phyloP scores from a whole-genome alignment of 2,888 invertebrate species.

The Tryphoninae sp. region DNA sequence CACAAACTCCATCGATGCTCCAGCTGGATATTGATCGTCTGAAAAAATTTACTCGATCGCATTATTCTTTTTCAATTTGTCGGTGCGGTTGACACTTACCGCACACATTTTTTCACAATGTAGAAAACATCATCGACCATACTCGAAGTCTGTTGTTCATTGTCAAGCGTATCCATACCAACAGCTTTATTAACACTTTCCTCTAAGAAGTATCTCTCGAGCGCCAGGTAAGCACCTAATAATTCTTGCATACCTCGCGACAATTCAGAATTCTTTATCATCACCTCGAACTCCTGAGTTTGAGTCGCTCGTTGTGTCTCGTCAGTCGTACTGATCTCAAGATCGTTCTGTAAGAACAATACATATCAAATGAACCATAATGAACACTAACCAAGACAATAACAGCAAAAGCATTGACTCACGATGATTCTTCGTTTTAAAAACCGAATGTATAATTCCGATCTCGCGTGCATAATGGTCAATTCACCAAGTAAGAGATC shows the following conservation, averaged over 20 bases:
- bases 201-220: constrained; percentile 97
- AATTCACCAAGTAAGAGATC: constrained; percentile 95
- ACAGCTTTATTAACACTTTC: constrained; percentile 97
- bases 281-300: constrained; percentile 84
- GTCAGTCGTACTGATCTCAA: constrained; percentile 84
- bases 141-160: constrained; percentile 91
- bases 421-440: constrained; percentile 89
- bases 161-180: constrained; percentile 88
- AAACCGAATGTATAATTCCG: constrained; percentile 96
- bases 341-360: constrained; percentile 82
- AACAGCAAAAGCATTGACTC: constrained; percentile 70
- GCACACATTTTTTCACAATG: constrained; percentile 96
- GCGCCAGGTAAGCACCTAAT: constrained; percentile 92
- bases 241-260: constrained; percentile 91
- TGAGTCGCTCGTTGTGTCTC: constrained; percentile 81
- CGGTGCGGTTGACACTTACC: constrained; percentile 81
- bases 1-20: constrained; percentile 97
- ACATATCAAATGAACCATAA: constrained; percentile 26
- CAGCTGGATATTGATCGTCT: constrained; percentile 95
- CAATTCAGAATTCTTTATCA: constrained; percentile 88
- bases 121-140: constrained; percentile 99
- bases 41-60: constrained; percentile 21
- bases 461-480: constrained; percentile 93
- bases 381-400: background rate
- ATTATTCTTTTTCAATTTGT: background rate